Base-by-base conservation (phyloP, 2,888 invertebrate species). In the Tupiocoris notatus region DNA sequence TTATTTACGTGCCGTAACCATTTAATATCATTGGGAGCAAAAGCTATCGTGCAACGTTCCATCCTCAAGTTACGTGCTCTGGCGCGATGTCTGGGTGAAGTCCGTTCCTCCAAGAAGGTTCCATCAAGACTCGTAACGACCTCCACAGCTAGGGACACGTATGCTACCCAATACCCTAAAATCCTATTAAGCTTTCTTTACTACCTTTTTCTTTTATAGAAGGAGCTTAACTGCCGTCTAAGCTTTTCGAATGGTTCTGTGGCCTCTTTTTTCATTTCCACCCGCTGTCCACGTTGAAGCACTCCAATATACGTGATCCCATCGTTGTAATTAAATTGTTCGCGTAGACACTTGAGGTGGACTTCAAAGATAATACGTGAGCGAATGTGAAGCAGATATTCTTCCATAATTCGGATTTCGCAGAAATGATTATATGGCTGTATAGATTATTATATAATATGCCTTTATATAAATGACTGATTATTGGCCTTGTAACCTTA, bases 141-240 rank as follows among this genome's bases (percentile, higher is more conserved):
- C 67, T 56, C 39, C 39, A 39, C 21, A 56, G 67, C 67, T 57
- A 21, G 22, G 54, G 67, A 67, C 67, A 67, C 67, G 67, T 67
- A 67, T 67, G 67, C 57, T 67, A 67, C 56, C 67, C 67, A 67
- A 67, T 67, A 67, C 67, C 67, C 67, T 67, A 67, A 67, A 67
- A 67, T 56, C 67, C 67, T 67, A 67, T 57, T 67, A 67, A 67
- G 67, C 67, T 67, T 67, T 67, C 67, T 67, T 67, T 57, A 57
- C 67, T n/a, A 67, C 67, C 22, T 67, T 67, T 21, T 67, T 39
- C 39, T 56, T 67, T 67, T 57, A 67, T 57, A 67, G 67, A 67
- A 67, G 57, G 57, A 54, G 57, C 67, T 67, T 20, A 20, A 39
- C 39, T 39, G 39, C 39, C 39, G 39, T 12, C 39, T 3, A 39